A percentile compares a stretch with the other conserved stretches of the same genome.
Evolutionary conservation across 2,113 vertebrate genomes (phyloP).

Genomic region (Lasiurus borealis): DNA sequence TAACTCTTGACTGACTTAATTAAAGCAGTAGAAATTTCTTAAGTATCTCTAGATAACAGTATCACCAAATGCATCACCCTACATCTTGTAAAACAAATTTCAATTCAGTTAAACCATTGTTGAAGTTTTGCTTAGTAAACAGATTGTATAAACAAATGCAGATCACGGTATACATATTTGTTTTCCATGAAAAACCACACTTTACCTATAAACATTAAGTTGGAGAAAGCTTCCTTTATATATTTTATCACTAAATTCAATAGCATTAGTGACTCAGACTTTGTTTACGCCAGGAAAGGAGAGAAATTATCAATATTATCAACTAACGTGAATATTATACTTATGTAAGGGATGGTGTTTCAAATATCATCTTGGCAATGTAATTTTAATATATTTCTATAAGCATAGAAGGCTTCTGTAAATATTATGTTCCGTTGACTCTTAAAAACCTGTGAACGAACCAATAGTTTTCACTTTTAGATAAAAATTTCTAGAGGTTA

Average conservation of each 20-base stretch:
- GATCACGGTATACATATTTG: background rate
- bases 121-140: background rate
- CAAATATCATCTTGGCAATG: slow-evolving; percentile 35
- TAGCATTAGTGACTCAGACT: slow-evolving; percentile 29
- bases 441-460: background rate
- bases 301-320: background rate
- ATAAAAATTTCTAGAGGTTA: slow-evolving; percentile 18
- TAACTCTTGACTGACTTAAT: slow-evolving; percentile 8
- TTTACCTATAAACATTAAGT: background rate
- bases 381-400: slow-evolving; percentile 41
- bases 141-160: background rate
- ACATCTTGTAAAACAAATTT: slow-evolving; percentile 36
- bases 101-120: slow-evolving; percentile 14
- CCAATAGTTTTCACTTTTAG: background rate
- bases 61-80: background rate
- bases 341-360: background rate
- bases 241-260: slow-evolving; percentile 5
- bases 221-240: slow-evolving; percentile 27
- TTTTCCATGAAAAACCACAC: slow-evolving; percentile 15
- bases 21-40: slow-evolving; percentile 55
- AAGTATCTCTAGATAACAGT: slow-evolving; percentile 17
- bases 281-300: background rate
- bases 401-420: background rate
- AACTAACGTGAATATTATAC: background rate
- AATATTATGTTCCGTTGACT: background rate